Evolutionary conservation across 2,113 vertebrate species (phyloP).

Genomic region (Ibidorhyncha struthersii): DNA sequence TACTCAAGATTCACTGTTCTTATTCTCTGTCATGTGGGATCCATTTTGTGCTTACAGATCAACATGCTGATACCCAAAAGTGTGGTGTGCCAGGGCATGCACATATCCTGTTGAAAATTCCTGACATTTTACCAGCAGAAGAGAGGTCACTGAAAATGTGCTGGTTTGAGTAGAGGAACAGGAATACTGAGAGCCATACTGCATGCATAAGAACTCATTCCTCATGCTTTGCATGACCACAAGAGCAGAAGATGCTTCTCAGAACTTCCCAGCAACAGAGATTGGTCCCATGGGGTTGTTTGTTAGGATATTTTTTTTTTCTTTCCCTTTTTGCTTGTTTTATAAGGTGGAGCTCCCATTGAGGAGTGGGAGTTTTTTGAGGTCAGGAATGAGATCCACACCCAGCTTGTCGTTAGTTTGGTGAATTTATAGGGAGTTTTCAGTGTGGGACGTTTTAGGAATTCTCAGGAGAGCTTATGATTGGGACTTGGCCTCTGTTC

Average conservation of each 20-base stretch:
- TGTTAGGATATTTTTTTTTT: background rate
- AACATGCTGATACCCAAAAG: background rate
- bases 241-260: background rate
- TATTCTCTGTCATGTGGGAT: background rate
- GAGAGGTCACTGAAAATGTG: background rate
- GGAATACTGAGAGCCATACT: background rate
- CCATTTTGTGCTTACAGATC: background rate
- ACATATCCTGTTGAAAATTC: background rate
- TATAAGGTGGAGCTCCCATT: background rate
- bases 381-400: conserved; percentile 17
- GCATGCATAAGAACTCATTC: background rate
- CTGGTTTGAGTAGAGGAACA: background rate
- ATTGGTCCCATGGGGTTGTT: background rate
- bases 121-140: background rate
- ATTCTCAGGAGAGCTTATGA: background rate
- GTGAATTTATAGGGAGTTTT: background rate
- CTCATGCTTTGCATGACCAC: background rate
- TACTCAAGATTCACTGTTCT: background rate
- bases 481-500: background rate
- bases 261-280: background rate
- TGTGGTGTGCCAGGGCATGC: background rate
- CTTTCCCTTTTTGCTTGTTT: background rate
- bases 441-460: background rate
- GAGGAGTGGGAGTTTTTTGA: background rate
- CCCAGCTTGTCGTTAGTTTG: background rate